Evolutionary conservation across 2,797 vertebrate genomes (phyloP).

Genomic region (Mallotus villosus): DNA sequence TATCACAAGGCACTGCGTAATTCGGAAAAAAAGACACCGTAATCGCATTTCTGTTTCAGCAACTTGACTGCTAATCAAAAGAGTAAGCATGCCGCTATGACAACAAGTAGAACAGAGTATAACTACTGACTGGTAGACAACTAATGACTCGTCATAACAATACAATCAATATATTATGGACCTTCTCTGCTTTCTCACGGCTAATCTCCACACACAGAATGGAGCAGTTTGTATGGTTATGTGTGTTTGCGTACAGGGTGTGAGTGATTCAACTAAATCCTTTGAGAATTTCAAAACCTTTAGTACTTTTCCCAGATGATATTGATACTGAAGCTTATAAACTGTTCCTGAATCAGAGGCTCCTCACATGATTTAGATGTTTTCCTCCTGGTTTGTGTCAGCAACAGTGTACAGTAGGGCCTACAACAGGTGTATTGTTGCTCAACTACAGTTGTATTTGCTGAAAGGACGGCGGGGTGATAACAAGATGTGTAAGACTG

Average conservation of each 20-base stretch:
- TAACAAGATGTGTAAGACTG: no score
- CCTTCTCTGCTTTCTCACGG: conserved; percentile 27
- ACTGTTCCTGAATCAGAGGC: not conserved
- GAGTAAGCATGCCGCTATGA: conserved; percentile 31
- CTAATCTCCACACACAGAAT: not conserved
- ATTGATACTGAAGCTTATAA: not conserved
- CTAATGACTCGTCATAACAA: not conserved
- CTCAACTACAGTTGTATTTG: not conserved
- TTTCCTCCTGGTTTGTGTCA: not conserved
- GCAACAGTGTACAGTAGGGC: not conserved
- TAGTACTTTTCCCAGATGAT: not conserved
- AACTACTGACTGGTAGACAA: conserved; percentile 9
- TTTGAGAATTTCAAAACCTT: not conserved
- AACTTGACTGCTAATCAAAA: conserved; percentile 20
- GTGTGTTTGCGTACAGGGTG: conserved; percentile 53
- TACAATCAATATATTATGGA: not conserved
- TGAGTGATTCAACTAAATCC: not conserved
- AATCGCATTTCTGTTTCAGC: conserved; percentile 52
- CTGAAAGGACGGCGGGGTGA: no score
- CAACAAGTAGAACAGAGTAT: conserved; percentile 17
- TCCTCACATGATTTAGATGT: not conserved
- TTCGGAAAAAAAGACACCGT: conserved; percentile 9
- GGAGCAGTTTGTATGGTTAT: no score
- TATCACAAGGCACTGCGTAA: conserved; percentile 27
- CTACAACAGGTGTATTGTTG: conserved; percentile 22